Evolutionary conservation across 2,797 vertebrate species (phyloP), one percentile per base, ranked within the genome.

Genomic region (Dendrocincla tyrannina): DNA sequence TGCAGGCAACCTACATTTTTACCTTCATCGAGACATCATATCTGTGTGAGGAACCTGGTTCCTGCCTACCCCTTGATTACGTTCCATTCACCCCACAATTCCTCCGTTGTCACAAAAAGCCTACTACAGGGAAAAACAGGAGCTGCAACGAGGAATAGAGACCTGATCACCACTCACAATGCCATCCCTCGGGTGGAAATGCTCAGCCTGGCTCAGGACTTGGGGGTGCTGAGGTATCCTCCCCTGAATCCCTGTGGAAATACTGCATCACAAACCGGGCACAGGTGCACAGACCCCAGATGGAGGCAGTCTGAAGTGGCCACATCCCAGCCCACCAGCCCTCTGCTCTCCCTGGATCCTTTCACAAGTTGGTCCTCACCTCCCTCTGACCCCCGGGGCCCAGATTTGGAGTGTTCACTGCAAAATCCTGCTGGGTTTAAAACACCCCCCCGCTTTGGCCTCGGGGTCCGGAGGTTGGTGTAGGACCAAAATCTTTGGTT

Each of bases 401-500:
- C 49, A 68, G 44, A n/a, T 83, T 6, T 63, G 64, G 77, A 59
- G 30, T 33, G 55, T 59, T 75, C 33, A 17, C 81, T 77, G 74
- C 52, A 88, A 69, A 78, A 78, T 33, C 52, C 66, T 25, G 35
- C n/a, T 8, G 63, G 25, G 22, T 85, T 75, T 78, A 59, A 70
- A 78, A 24, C 60, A 39, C 9, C 2, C 2, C 10, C 5, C 13
- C 5, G 0, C 32, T 72, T 77, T 33, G 55, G 60, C 56, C 55
- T 62, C 8, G 5, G 32, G 33, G 42, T n/a, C 18, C 0, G 4
- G 15, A 44, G 83, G 24, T 55, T 17, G 70, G 70, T 4, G 25
- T 49, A 41, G 83, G 68, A 39, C 88, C 30, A 50, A 91, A 95
- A 77, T 96, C 95, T 93, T 96, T 95, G 94, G 95, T 93, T 93